Conservation (phyloP, 2,113 vertebrate genomes). For the Oreochromis aureus region DNA sequence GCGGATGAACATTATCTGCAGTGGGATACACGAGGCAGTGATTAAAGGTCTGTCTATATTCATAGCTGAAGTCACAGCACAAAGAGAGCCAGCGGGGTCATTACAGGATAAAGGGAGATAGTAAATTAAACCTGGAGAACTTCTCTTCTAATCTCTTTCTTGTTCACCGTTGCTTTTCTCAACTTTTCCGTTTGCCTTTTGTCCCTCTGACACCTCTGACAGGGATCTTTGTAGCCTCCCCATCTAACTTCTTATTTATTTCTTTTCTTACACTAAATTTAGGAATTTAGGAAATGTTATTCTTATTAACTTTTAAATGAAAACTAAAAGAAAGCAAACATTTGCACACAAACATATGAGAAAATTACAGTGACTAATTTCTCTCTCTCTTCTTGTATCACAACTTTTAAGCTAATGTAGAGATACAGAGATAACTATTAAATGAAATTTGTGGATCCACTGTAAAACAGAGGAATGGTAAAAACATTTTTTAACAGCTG, state of each 20-base stretch:
- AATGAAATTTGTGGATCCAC: rapidly evolving
- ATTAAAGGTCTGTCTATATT: slow-evolving; percentile 47
- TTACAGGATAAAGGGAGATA: slow-evolving; percentile 25
- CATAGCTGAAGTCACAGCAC: slow-evolving; percentile 9
- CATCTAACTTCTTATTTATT: not conserved
- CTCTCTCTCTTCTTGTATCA: not conserved
- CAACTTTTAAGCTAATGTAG: not conserved
- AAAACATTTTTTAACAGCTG: not conserved
- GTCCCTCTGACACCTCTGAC: not conserved
- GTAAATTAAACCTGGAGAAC: slow-evolving; percentile 28
- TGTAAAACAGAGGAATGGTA: not conserved
- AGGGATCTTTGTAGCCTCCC: not conserved
- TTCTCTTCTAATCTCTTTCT: slow-evolving; percentile 11
- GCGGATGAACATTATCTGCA: slow-evolving; percentile 33
- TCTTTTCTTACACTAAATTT: not conserved
- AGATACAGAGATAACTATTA: not conserved
- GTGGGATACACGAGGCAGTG: slow-evolving; percentile 19
- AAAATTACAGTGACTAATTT: not conserved
- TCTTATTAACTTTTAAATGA: not conserved
- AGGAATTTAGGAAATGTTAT: not conserved
- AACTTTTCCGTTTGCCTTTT: not conserved
- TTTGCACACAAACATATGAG: not conserved
- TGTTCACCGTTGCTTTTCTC: not conserved
- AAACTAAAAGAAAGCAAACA: not conserved
- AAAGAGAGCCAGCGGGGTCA: slow-evolving; percentile 20